phyloP scores from a whole-genome alignment of 2,797 vertebrate species.

The Morelia viridis region DNA sequence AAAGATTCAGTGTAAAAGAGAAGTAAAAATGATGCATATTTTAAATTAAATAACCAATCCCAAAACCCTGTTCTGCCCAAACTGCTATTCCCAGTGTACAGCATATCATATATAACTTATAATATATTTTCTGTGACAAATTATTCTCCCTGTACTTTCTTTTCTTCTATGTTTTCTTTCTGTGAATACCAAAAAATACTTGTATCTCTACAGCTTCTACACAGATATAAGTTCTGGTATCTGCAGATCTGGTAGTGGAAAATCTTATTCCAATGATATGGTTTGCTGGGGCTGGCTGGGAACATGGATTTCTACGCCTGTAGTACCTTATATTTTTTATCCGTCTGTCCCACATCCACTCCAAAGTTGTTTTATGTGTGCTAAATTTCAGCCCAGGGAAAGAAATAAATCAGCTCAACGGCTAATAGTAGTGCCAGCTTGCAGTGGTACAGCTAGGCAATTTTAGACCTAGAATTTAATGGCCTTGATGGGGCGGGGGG shows the following conservation, averaged over 20 bases:
- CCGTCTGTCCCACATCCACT: not conserved
- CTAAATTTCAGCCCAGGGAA: not conserved
- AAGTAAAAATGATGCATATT: not conserved
- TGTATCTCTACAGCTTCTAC: not conserved
- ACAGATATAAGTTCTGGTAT: not conserved
- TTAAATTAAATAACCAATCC: not conserved
- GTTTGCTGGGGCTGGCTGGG: not conserved
- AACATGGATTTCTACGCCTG: not conserved
- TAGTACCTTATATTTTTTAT: not conserved
- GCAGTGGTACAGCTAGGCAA: not conserved
- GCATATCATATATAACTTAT: not conserved
- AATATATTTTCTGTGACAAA: not conserved
- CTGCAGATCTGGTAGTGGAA: not conserved
- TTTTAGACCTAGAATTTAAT: not conserved
- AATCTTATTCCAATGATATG: not conserved
- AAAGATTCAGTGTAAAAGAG: conserved; percentile 10
- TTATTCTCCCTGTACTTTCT: not conserved
- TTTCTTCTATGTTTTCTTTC: not conserved
- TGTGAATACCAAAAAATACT: not conserved
- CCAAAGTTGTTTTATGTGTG: not conserved
- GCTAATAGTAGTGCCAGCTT: not conserved
- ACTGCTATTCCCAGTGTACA: not conserved
- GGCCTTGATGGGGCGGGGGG: not conserved
- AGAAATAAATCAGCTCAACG: not conserved
- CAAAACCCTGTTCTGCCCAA: not conserved